Conservation (phyloP, 2,888 invertebrate genomes). For the Drosophila siamana region DNA sequence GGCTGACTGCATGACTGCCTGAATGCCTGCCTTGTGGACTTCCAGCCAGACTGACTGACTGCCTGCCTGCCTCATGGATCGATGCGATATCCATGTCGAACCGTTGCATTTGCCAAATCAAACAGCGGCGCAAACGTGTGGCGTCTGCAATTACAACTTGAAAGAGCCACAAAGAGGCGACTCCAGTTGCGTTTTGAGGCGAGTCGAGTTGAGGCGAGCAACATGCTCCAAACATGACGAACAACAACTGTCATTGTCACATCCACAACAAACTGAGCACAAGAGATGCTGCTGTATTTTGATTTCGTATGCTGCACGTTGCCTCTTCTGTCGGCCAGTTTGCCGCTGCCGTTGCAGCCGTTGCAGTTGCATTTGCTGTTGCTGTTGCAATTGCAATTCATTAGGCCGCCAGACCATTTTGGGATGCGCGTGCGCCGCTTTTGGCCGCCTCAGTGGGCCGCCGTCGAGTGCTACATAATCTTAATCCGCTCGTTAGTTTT, state of each 20-base stretch:
- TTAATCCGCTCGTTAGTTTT: slow-evolving; percentile 81
- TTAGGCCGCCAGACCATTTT: slow-evolving; percentile 76
- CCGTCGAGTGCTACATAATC: slow-evolving; percentile 71
- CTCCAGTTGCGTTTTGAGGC: slow-evolving; percentile 21
- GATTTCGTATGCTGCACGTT: slow-evolving; percentile 66
- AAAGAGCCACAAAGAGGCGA: slow-evolving; percentile 47
- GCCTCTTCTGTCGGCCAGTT: slow-evolving; percentile 18
- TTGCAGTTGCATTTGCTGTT: not conserved
- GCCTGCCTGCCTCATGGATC: slow-evolving; percentile 41
- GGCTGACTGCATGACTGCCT: slow-evolving; percentile 10
- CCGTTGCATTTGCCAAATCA: slow-evolving; percentile 81
- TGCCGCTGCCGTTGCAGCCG: not conserved
- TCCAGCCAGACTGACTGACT: slow-evolving; percentile 7
- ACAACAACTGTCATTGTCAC: slow-evolving; percentile 83
- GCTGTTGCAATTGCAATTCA: slow-evolving; percentile 68
- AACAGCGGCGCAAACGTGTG: slow-evolving; percentile 80
- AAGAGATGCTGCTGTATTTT: slow-evolving; percentile 47
- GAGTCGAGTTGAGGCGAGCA: slow-evolving; percentile 23
- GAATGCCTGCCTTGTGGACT: slow-evolving; percentile 3
- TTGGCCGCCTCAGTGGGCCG: slow-evolving; percentile 55
- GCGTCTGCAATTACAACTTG: slow-evolving; percentile 80
- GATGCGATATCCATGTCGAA: slow-evolving; percentile 73
- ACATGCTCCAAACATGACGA: slow-evolving; percentile 80
- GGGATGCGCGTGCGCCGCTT: slow-evolving; percentile 81
- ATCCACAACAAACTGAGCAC: slow-evolving; percentile 56